These are phyloP conservation scores for Tolypeutes matacus DNA, from an alignment of 2,797 vertebrate genomes.

Conservation along the genomic window DNA sequence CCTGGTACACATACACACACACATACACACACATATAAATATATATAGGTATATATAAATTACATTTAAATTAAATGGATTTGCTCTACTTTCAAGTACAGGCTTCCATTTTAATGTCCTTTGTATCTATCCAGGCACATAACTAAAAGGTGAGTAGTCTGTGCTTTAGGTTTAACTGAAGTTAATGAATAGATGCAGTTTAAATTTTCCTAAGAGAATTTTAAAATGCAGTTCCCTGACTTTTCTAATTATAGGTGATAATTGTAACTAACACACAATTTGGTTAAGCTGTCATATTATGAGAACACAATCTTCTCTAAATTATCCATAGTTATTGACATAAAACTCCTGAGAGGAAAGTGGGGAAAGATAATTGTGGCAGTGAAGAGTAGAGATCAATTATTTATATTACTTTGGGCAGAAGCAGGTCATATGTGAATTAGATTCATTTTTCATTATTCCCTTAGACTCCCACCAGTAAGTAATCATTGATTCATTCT, in stretches of 20 bases:
- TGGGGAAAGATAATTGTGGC: constrained; percentile 68
- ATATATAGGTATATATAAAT: background rate
- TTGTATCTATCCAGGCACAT: background rate
- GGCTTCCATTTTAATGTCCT: background rate
- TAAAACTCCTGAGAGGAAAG: constrained; percentile 62
- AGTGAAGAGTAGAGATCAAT: constrained; percentile 62
- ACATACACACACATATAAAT: background rate
- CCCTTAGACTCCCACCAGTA: background rate
- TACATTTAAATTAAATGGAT: background rate
- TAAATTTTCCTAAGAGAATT: constrained; percentile 57
- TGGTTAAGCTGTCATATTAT: constrained; percentile 53
- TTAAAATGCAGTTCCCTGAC: constrained; percentile 50
- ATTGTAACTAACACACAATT: constrained; percentile 53
- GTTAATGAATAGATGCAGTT: background rate
- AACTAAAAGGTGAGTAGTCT: background rate
- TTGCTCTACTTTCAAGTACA: background rate
- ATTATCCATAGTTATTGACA: constrained; percentile 57
- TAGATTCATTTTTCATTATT: constrained; percentile 73
- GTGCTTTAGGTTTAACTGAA: background rate
- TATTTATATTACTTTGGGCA: constrained; percentile 74
- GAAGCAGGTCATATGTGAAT: constrained; percentile 74
- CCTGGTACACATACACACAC: background rate
- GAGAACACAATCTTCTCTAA: constrained; percentile 45
- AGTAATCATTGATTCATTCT: constrained; percentile 64
- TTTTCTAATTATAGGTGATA: constrained; percentile 65